Conservation (phyloP, 2,888 invertebrate species). For the Volucella zonaria region DNA sequence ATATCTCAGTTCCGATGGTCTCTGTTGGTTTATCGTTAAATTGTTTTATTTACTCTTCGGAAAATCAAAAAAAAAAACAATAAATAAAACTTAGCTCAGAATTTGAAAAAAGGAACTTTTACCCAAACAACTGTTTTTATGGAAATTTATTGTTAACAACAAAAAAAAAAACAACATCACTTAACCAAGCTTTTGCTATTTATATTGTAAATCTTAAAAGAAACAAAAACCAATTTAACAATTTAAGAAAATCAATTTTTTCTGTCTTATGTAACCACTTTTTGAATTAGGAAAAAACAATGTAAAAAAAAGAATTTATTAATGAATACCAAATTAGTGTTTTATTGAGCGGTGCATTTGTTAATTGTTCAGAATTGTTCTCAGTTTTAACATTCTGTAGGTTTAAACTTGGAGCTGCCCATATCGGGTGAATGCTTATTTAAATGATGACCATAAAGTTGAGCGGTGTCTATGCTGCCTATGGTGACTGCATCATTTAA, state of each 20-base stretch:
- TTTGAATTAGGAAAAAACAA: constrained; percentile 31
- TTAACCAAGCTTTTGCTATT: constrained; percentile 56
- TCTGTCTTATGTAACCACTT: constrained; percentile 47
- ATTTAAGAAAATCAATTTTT: constrained; percentile 36
- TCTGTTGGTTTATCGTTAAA: constrained; percentile 30
- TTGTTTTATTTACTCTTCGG: constrained; percentile 10
- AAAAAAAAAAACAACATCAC: background rate
- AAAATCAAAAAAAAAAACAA: constrained; percentile 14
- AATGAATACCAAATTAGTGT: constrained; percentile 22
- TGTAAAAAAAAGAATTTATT: constrained; percentile 58
- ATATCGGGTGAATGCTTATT: too few species aligned
- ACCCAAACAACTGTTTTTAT: constrained; percentile 41
- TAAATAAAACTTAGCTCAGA: constrained; percentile 24
- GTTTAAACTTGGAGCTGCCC: background rate
- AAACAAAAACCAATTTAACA: constrained; percentile 20
- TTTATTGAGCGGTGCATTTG: background rate
- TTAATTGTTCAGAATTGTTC: background rate
- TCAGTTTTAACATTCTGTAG: background rate
- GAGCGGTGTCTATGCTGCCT: too few species aligned
- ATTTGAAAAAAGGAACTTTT: constrained; percentile 28
- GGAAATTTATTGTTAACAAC: constrained; percentile 49
- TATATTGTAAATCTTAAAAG: constrained; percentile 21
- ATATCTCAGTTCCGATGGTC: constrained; percentile 11
- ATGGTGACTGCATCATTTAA: too few species aligned
- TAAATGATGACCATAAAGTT: too few species aligned